These are phyloP conservation scores for Miniopterus natalensis DNA, from an alignment of 2,113 vertebrate genomes.

Conservation along the genomic window DNA sequence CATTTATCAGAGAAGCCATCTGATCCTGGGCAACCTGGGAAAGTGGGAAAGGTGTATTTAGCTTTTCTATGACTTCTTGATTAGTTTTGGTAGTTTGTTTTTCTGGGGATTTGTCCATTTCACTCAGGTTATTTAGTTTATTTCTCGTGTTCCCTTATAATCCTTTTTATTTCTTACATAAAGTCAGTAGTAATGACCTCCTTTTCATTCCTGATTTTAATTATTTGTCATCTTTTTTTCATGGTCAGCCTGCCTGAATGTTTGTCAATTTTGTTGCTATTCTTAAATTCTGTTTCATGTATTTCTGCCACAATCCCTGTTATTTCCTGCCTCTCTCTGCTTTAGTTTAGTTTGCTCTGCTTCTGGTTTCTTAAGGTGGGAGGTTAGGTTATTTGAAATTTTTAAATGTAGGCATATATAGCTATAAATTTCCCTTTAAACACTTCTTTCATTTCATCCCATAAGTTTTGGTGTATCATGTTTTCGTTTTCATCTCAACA, in stretches of 20 bases:
- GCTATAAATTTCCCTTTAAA: conserved; percentile 16
- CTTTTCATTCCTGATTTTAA: conserved; percentile 33
- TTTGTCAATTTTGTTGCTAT: conserved; percentile 20
- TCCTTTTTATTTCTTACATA: conserved; percentile 10
- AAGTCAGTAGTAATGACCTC: neutral
- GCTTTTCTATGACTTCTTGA: neutral
- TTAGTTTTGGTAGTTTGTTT: neutral
- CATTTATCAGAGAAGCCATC: neutral
- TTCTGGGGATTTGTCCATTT: neutral
- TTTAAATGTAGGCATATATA: neutral
- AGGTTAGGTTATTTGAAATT: conserved; percentile 1
- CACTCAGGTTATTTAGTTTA: neutral
- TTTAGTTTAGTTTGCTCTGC: conserved; percentile 21
- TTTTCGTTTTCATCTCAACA: neutral
- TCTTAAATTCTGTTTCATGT: conserved; percentile 40
- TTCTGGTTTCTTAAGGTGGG: conserved; percentile 18
- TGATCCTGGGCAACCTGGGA: neutral
- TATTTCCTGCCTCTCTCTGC: neutral
- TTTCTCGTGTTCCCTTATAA: neutral
- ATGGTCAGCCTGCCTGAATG: neutral
- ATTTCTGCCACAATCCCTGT: conserved; percentile 28
- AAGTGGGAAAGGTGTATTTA: neutral
- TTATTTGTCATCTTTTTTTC: neutral
- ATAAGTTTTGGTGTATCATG: neutral
- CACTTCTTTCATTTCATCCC: neutral